Conservation (phyloP, 2,797 vertebrate genomes). For the Balearica regulorum region DNA sequence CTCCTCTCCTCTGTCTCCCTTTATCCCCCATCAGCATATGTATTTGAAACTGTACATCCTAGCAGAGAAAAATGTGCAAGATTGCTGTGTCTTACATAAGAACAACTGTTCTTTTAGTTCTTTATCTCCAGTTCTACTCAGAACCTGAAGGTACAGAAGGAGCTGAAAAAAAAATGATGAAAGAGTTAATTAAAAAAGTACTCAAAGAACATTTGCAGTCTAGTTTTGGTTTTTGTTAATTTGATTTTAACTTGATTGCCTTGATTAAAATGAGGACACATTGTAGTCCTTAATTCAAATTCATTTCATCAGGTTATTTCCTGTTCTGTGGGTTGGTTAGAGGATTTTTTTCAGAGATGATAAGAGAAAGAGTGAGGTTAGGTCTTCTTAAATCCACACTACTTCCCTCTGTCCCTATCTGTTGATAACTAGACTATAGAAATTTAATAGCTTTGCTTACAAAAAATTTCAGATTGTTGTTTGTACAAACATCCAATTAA, state of each 20-base stretch:
- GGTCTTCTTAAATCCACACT: neutral
- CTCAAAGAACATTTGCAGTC: neutral
- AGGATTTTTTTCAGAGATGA: neutral
- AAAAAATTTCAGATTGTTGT: neutral
- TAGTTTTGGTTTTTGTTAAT: constrained; percentile 19
- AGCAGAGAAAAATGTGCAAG: neutral
- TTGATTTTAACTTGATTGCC: constrained; percentile 21
- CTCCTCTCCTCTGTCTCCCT: neutral
- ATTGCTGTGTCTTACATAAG: rapidly evolving
- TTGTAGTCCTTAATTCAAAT: neutral
- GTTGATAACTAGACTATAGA: neutral
- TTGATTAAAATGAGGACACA: neutral
- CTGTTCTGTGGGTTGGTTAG: neutral
- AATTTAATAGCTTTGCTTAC: neutral
- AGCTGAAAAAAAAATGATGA: constrained; percentile 20
- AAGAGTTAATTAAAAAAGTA: constrained; percentile 27
- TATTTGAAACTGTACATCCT: neutral
- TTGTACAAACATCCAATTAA: neutral
- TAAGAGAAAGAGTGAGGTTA: neutral
- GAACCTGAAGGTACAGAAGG: constrained; percentile 21
- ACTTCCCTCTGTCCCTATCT: neutral
- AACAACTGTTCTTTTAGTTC: neutral
- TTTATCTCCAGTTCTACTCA: neutral
- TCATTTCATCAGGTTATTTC: neutral
- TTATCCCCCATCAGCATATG: neutral